phyloP scores from a whole-genome alignment of 92 coral and sea anemone genomes.

The Virgularia gustaviana region DNA sequence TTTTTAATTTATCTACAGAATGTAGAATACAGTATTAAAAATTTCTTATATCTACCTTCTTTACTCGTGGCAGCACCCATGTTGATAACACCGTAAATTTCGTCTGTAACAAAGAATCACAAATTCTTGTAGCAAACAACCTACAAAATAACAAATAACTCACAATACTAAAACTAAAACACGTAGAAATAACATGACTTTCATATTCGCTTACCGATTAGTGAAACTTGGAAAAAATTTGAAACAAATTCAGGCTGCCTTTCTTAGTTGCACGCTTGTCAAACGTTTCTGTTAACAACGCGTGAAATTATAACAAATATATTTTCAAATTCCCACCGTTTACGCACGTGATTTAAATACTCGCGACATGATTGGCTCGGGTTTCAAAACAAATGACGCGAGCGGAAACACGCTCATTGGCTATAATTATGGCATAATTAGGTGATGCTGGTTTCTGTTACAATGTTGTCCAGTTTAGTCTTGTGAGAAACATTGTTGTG shows the following conservation, averaged over 20 bases:
- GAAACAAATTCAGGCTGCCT: no score
- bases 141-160: background rate
- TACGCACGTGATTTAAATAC: background rate
- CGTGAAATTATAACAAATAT: conserved; percentile 8
- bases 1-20: background rate
- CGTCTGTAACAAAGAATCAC: background rate
- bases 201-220: no score
- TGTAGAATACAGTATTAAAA: background rate
- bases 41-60: conserved; percentile 17
- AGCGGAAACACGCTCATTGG: no score
- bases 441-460: no score
- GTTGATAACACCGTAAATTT: background rate
- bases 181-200: no score
- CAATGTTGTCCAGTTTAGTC: no score
- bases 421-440: background rate
- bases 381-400: background rate
- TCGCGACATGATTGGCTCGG: conserved; percentile 1
- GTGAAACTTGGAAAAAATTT: no score
- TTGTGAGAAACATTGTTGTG: no score
- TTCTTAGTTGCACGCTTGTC: background rate
- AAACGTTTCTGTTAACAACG: background rate
- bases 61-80: conserved; percentile 21
- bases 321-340: conserved; percentile 31
- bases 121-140: background rate
- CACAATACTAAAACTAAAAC: no score